These are phyloP conservation scores for Hydraecia micacea DNA, from an alignment of 2,888 invertebrate species.

Conservation along the genomic window DNA sequence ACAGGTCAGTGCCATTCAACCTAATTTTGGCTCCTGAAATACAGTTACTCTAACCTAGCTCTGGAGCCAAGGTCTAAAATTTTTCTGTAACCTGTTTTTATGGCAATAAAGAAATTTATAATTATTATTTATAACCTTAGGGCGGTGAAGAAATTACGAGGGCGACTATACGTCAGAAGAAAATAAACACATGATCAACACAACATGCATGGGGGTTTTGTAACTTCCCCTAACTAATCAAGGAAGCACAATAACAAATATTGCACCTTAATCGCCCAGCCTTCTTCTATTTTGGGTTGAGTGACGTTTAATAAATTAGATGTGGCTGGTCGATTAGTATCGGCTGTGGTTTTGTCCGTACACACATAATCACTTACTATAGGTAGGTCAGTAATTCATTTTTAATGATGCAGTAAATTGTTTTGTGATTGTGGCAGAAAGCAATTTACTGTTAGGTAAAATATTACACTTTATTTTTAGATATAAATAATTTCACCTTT, in stretches of 20 bases:
- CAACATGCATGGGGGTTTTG: background rate
- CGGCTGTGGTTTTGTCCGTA: conserved; percentile 5
- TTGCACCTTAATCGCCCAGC: conserved; percentile 10
- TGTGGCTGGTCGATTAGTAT: conserved; percentile 17
- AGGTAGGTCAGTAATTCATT: conserved; percentile 34
- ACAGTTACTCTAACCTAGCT: too few species aligned
- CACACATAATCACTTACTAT: background rate
- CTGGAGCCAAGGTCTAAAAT: too few species aligned
- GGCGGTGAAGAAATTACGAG: background rate
- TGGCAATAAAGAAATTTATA: too few species aligned
- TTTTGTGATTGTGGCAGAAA: conserved; percentile 23
- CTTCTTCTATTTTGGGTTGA: background rate
- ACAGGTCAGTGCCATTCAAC: background rate
- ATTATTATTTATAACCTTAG: background rate
- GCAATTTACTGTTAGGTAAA: background rate
- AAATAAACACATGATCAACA: background rate
- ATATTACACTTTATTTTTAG: background rate
- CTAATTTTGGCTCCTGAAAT: too few species aligned
- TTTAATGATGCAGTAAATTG: conserved; percentile 21
- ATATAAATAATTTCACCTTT: background rate
- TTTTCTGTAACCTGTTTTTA: too few species aligned
- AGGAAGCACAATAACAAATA: conserved; percentile 12
- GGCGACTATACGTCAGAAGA: background rate
- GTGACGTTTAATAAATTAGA: conserved; percentile 19
- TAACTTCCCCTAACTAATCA: background rate